Evolutionary conservation across 2,888 invertebrate species (phyloP), one percentile per base, ranked within the genome.

Genomic region (Fabriciana adippe): DNA sequence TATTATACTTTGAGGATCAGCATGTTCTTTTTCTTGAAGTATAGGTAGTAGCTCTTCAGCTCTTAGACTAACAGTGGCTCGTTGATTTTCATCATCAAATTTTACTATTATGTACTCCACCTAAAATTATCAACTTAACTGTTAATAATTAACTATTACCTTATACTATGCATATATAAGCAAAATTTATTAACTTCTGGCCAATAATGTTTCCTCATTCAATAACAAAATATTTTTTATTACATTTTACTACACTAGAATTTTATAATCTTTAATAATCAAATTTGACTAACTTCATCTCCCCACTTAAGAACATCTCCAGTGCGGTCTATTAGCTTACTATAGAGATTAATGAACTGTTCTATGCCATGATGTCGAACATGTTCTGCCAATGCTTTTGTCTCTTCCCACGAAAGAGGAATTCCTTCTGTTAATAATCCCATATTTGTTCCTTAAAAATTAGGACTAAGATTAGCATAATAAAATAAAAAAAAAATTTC

Each of bases 291-390:
- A 73, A 90, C 92, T 94, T 99, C 99, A 88, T 99, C 99, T 70
- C 99, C 99, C 99, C 99, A 99, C 92, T 98, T 98, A 51, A 99
- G 93, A 11, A 97, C 94, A 89, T 99, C 99, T 48, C 98, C 97
- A 79, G 97, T 96, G 60, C 98, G 94, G 78, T 98, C 97, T 81
- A 97, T 95, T 18, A 99, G 93, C 79, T 96, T 96, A 79, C 96
- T 95, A 88, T 98, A 99, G 67, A 98, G 93, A 90, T 98, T 97
- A 79, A 99, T 97, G 85, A 99, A 99, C 88, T 99, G 99, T 75
- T 95, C 95, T 74, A 99, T 95, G 57, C 99, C 99, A 89, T 99
- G 99, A 80, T 97, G 94, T 74, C 99, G 94, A 50, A 99, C 98
- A 87, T 99, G 99, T 77, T 97, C 95, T 0, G 98, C 96, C 45